Base-by-base conservation (phyloP, 2,888 invertebrate genomes). In the Lithophane ornitopus region DNA sequence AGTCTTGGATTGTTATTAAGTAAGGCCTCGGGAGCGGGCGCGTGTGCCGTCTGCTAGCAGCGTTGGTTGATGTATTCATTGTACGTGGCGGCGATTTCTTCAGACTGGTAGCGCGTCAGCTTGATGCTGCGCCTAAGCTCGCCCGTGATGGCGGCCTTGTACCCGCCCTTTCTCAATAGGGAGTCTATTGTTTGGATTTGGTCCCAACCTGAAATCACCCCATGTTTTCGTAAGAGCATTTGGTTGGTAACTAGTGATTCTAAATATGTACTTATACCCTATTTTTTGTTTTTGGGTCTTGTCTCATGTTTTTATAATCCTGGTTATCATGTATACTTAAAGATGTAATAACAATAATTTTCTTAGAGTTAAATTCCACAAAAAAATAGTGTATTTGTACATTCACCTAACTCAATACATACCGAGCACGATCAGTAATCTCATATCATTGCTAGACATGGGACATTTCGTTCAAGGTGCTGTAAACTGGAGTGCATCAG, bases 101-200 rank as follows among this genome's bases (percentile, higher is more conserved):
- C 99, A 90, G 99, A 99, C 94, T 99, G 99, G 96, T 99, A 99
- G 89, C 99, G 98, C 72, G 99, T 99, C 90, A 99, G 97, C 95
- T 99, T 99, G 93, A 99, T 98, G 93, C 98, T 98, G 90, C 98
- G 98, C 76, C 99, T 97, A 91, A 98, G 97, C 74, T 99, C 99
- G 44, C 98, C 97, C n/a, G 98, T 98, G 84, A 99, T 99, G 73
- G 97, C 95, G 46, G 99, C 98, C 94, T 99, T 99, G 96, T 98
- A 99, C 67, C 99, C 99, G 86, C 99, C 99, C 96, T 99, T 99
- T 88, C 99, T 98, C 84, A 99, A 97, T 82, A 99, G 97, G 59
- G 99, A 99, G 96, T 99, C 99, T 92, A 99, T 99, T 41, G 99
- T 99, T 96, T 99, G 99, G 87, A 98, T 97, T 96, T 99, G 99